Evolutionary conservation across 1,140 invertebrate genomes (phyloP).

Genomic region (Spodoptera litura): DNA sequence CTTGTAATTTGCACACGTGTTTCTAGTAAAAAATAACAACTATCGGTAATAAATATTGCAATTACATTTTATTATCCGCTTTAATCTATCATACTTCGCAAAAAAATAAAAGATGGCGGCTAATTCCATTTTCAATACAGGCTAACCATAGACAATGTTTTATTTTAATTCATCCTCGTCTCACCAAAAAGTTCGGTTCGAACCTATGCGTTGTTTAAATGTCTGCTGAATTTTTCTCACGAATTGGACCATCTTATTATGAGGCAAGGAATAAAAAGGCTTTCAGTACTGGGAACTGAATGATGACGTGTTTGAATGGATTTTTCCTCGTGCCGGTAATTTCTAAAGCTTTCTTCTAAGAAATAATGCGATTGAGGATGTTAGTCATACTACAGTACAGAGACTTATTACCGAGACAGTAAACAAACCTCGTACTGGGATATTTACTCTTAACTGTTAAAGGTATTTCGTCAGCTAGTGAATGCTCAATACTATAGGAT

Average conservation of each 20-base stretch:
- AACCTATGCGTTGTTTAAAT: constrained; percentile 28
- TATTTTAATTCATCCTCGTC: background rate
- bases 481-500: no score
- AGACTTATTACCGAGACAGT: background rate
- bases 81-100: constrained; percentile 19
- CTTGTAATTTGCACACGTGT: constrained; percentile 38
- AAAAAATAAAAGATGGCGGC: constrained; percentile 27
- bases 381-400: constrained; percentile 35
- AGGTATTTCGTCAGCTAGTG: background rate
- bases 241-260: constrained; percentile 27
- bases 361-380: constrained; percentile 13
- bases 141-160: constrained; percentile 16
- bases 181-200: constrained; percentile 24
- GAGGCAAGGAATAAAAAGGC: constrained; percentile 30
- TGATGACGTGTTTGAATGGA: constrained; percentile 37
- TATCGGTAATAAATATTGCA: constrained; percentile 45
- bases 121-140: constrained; percentile 21
- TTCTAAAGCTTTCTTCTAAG: constrained; percentile 47
- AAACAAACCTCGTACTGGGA: background rate
- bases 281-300: constrained; percentile 36
- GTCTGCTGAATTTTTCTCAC: constrained; percentile 39
- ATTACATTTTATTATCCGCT: constrained; percentile 44
- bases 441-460: background rate
- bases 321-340: constrained; percentile 45
- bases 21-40: constrained; percentile 30